Percentiles rank a stretch among this genome's conserved stretches.
Evolutionary conservation across 2,797 vertebrate species (phyloP).

Genomic region (Platalea minor): DNA sequence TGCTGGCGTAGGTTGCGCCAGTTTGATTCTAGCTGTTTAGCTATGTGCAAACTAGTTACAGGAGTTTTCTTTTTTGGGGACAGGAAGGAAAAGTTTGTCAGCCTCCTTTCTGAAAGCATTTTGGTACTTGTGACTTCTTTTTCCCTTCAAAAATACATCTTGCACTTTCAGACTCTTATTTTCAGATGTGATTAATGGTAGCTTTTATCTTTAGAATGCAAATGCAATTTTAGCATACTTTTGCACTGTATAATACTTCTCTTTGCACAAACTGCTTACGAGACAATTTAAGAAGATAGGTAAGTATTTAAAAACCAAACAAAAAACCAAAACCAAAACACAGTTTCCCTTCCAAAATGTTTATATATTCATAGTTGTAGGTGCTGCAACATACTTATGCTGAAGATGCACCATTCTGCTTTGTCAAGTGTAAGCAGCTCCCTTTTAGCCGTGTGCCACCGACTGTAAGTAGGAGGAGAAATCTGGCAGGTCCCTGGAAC

Average conservation of each 20-base stretch:
- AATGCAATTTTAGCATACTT: neutral
- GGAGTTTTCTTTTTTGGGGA: neutral
- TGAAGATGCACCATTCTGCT: neutral
- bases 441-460: neutral
- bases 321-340: neutral
- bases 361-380: neutral
- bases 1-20: neutral
- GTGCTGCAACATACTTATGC: neutral
- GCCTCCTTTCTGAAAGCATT: conserved; percentile 36
- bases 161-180: neutral
- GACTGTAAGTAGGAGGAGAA: neutral
- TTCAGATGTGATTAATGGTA: conserved; percentile 12
- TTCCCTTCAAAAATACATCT: neutral
- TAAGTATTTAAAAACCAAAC: neutral
- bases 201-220: conserved; percentile 37
- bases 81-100: conserved; percentile 34
- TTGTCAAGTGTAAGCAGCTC: neutral
- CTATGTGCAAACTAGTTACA: neutral
- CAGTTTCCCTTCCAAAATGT: neutral
- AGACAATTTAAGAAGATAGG: neutral
- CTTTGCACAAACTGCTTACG: neutral
- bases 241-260: neutral
- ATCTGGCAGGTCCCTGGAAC: fast-evolving
- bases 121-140: neutral
- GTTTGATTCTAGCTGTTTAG: neutral